These are phyloP conservation scores for Colletes collaris DNA, from an alignment of 2,888 invertebrate genomes.

Conservation along the genomic window DNA sequence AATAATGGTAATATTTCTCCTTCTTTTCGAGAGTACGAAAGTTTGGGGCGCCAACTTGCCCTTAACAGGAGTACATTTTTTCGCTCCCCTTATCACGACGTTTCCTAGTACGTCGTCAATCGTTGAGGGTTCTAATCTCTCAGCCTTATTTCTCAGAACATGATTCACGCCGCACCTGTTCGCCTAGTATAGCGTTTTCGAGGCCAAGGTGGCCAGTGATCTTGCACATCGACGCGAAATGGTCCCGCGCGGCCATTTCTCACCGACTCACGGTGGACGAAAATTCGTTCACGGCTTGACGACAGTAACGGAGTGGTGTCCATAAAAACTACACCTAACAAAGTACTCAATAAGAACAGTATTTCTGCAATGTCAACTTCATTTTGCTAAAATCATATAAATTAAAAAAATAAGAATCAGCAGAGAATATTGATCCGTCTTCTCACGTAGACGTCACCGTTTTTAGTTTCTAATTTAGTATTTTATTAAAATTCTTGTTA, in stretches of 20 bases:
- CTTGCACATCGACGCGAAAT: conserved; percentile 34
- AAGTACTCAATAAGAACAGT: too few relatives aligned
- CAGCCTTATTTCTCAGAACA: conserved; percentile 50
- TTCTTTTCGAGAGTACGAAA: background rate
- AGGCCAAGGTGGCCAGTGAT: background rate
- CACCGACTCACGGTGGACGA: background rate
- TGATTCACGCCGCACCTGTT: conserved; percentile 54
- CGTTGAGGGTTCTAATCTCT: conserved; percentile 37
- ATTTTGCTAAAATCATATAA: too few relatives aligned
- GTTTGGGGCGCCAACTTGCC: conserved; percentile 9
- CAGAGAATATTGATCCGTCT: too few relatives aligned
- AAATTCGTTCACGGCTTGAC: too few relatives aligned
- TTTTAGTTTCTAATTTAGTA: too few relatives aligned
- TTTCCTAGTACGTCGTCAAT: background rate
- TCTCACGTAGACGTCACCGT: too few relatives aligned
- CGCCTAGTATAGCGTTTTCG: conserved; percentile 19
- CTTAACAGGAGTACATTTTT: conserved; percentile 21
- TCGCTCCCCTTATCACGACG: conserved; percentile 25
- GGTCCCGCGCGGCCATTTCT: conserved; percentile 30
- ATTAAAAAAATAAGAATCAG: too few relatives aligned
- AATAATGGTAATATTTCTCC: too few relatives aligned
- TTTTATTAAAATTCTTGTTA: too few relatives aligned
- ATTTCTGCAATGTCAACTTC: too few relatives aligned
- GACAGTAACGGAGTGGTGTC: too few relatives aligned
- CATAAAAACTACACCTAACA: too few relatives aligned